Evolutionary conservation across 2,888 invertebrate genomes (phyloP), one percentile per base, ranked within the genome.

Genomic region (Ornithoptera alexandrae): DNA sequence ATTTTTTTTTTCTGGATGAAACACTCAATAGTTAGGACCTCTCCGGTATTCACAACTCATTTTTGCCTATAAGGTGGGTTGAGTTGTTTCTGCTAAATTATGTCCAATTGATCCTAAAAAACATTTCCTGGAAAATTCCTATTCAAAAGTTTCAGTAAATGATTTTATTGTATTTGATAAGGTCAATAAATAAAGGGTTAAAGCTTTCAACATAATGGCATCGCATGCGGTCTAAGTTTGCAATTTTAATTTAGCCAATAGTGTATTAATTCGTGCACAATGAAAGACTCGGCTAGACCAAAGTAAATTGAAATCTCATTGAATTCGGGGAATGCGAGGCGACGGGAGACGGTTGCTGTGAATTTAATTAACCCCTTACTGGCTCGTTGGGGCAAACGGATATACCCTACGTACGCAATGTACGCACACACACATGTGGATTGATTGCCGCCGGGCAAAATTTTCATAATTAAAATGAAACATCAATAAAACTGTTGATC

Each of bases 241-340:
- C 76, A 76, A 78, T 80, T 83, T 79, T 77, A 81, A 82, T 81
- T 80, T 76, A 75, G 78, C 74, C 78, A 80, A 81, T 81, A 81
- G 79, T 80, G 80, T 84, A 83, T 85, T 87, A 85, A 88, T 87
- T 86, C 81, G 80, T 79, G 82, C 83, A 82, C 79, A 79, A 79
- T 81, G 81, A 82, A 84, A 82, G 84, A 79, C 81, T 85, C 79
- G 86, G 80, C 79, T 81, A 83, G 85, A 81, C 84, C 87, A 90
- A 90, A 89, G 87, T 90, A 89, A 92, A 92, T 92, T 92, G 92
- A 90, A 91, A 90, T 92, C 90, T 92, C 90, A 92, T 91, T 90
- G 91, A 90, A 89, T 90, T 87, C 84, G 85, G 86, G 90, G 90
- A 91, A 92, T 91, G 88, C 85, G 87, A 86, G 85, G 84, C 85